Base-by-base conservation (phyloP, 2,888 invertebrate species). In the Vesta saturnalis region DNA sequence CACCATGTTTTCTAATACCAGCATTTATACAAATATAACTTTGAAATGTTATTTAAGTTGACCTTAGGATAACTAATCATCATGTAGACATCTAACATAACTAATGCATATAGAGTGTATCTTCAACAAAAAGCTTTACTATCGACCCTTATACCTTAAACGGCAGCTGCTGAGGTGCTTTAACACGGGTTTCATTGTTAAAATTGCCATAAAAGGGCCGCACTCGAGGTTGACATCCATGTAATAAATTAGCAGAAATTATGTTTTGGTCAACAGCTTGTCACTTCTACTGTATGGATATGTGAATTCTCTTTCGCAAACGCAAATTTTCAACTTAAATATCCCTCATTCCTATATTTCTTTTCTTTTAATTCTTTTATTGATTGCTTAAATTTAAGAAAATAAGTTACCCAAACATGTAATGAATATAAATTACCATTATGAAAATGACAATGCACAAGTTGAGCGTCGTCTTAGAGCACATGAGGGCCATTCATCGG, bases 211-310 rank as follows among this genome's bases (percentile, higher is more conserved):
- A 72, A 72, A 72, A 71, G 72, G 70, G 67, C 73, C 70, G 71
- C 74, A 72, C 75, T 76, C 70, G 67, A 73, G 58, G 69, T 70
- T 73, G 74, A 74, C 75, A 70, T 72, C 71, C 59, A 57, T 60
- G 68, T 74, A 74, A 76, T 76, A 76, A 76, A 74, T 76, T 76
- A 76, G 72, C 65, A 67, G 72, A 73, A 75, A 73, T 74, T 73
- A 73, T 72, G 68, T 70, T 69, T 71, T 60, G 62, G 60, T 52
- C 49, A 55, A 70, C 70, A 70, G 62, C 60, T 66, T 67, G 62
- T 54, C 59, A 58, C 52, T 43, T 43, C 19, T 8, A 19, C 19
- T 22, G 19, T 22, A 21, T 12, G 2, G n/a, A n/a, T n/a, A n/a
- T n/a, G n/a, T n/a, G n/a, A n/a, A n/a, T n/a, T n/a, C n/a, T n/a